Base-by-base conservation (phyloP, 2,888 invertebrate genomes). In the Heterodera filipjevi region DNA sequence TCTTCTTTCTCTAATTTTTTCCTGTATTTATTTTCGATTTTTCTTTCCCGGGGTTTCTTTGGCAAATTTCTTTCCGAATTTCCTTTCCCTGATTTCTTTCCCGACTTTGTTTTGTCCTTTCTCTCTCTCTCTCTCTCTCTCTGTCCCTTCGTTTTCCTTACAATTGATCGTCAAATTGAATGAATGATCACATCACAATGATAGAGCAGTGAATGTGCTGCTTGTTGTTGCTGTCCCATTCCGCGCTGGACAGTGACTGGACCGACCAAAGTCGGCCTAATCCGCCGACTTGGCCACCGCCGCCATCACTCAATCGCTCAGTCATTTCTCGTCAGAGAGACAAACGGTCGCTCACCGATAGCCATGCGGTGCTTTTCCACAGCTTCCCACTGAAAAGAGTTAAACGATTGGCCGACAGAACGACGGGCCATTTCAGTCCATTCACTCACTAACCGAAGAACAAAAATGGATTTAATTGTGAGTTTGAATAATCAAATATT, bases 401-500 rank as follows among this genome's bases (percentile, higher is more conserved):
- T 59, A 59, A n/a, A 59, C 59, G 27, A 27, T 59, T 59, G 27
- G n/a, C n/a, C 27, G n/a, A 27, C 12, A 2, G n/a, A n/a, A 59
- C 5, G 10, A 59, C 8, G 59, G n/a, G 39, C 39, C 27, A 5
- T 59, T 59, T n/a, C 27, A 27, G 59, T 27, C 59, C 59, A 59
- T n/a, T 59, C 27, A 33, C 33, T 32, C 68, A 68, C 14, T 12
- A 33, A 3, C 14, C 12, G 14, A 59, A 59, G 32, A 8, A 16
- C 30, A 68, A 68, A 68, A 30, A 68, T 68, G 68, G 68, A 68
- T 35, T 68, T 68, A 35, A 68, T 68, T 68, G 68, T 68, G 68
- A 68, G 68, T 68, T 32, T 19, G 5, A 44, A 10, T 44, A 5
- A 10, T 49, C 16, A 19, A 49, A 49, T 49, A 49, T 19, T 44